Conservation (phyloP, 2,113 vertebrate species). For the Bubo blakistoni region DNA sequence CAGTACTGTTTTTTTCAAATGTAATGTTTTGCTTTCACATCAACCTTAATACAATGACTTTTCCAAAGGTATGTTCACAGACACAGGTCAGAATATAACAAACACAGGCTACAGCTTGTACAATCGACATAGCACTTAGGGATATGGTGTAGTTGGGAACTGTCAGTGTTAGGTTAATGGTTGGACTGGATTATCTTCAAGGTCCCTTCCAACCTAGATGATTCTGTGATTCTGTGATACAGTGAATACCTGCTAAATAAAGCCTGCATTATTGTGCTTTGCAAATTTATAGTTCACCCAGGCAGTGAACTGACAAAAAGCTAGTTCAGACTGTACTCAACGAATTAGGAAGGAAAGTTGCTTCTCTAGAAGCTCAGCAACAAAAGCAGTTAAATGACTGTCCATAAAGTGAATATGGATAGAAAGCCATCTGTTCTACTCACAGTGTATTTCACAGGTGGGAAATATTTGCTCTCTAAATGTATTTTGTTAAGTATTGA, state of each 20-base stretch:
- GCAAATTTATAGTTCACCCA: not conserved
- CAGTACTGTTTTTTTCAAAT: fast-evolving
- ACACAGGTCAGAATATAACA: not conserved
- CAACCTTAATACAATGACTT: not conserved
- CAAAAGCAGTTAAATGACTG: not conserved
- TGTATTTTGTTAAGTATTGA: not conserved
- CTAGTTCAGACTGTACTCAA: not conserved
- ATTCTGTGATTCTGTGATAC: too few species aligned
- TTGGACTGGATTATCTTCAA: too few species aligned
- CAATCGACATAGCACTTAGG: too few species aligned
- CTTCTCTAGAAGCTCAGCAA: not conserved
- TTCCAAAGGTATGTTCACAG: not conserved
- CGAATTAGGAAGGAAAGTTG: not conserved
- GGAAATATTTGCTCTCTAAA: not conserved
- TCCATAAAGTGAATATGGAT: not conserved
- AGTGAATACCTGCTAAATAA: not conserved
- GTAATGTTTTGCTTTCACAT: not conserved
- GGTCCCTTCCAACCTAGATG: too few species aligned
- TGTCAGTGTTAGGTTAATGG: too few species aligned
- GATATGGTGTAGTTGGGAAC: too few species aligned
- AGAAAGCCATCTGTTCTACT: slow-evolving; percentile 15
- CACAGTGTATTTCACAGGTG: not conserved
- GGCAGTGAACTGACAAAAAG: not conserved
- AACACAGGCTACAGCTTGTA: not conserved
- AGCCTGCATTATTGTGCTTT: not conserved